Percentiles rank a stretch among this genome's conserved stretches.
Evolutionary conservation across 2,888 invertebrate genomes (phyloP).

Genomic region (Acronicta leporina): DNA sequence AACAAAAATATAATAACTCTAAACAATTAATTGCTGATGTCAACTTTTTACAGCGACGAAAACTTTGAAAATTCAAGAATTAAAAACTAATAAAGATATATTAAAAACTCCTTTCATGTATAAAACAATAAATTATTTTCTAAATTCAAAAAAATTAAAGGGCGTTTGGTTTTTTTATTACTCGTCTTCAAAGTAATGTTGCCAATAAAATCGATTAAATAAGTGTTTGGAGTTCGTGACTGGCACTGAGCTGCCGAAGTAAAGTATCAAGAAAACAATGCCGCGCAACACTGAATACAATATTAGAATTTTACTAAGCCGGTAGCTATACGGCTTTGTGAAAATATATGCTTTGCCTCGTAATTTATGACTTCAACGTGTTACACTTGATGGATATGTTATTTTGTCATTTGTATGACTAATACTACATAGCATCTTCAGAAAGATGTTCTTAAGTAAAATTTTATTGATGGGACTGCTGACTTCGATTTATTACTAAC

Average conservation of each 20-base stretch:
- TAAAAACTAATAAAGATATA: slow-evolving; percentile 24
- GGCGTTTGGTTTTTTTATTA: slow-evolving; percentile 21
- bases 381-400: slow-evolving; percentile 71
- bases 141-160: slow-evolving; percentile 21
- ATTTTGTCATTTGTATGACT: slow-evolving; percentile 74
- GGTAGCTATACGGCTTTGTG: slow-evolving; percentile 35
- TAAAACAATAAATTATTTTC: slow-evolving; percentile 29
- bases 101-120: slow-evolving; percentile 28
- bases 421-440: slow-evolving; percentile 62
- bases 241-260: slow-evolving; percentile 60
- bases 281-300: slow-evolving; percentile 65
- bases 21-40: slow-evolving; percentile 41
- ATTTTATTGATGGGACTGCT: too few species aligned
- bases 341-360: slow-evolving; percentile 33
- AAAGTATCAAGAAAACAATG: slow-evolving; percentile 61
- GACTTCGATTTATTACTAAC: too few species aligned
- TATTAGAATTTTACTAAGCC: slow-evolving; percentile 63
- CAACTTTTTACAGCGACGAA: slow-evolving; percentile 36
- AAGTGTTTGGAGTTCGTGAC: slow-evolving; percentile 63
- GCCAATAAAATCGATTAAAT: slow-evolving; percentile 62
- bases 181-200: slow-evolving; percentile 37
- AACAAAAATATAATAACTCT: slow-evolving; percentile 27
- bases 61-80: slow-evolving; percentile 34
- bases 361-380: slow-evolving; percentile 74
- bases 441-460: slow-evolving; percentile 28